These are phyloP conservation scores for Drosophila prostipennis DNA, from an alignment of 2,888 invertebrate genomes.

Conservation along the genomic window DNA sequence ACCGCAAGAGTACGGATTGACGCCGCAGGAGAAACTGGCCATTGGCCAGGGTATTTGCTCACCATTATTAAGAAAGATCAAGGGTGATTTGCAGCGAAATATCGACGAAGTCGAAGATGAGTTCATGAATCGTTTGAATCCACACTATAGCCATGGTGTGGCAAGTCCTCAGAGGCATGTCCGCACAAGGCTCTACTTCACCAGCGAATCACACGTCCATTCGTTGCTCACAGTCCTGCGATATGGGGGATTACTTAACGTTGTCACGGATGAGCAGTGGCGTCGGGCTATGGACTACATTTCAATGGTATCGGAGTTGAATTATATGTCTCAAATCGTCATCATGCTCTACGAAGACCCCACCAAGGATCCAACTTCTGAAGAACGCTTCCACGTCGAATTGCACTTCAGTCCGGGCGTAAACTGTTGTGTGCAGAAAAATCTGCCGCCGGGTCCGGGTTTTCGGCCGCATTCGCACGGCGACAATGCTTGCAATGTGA, in stretches of 20 bases:
- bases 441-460: slow-evolving; percentile 95
- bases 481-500: slow-evolving; percentile 85
- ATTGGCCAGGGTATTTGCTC: slow-evolving; percentile 99
- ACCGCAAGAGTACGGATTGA: slow-evolving; percentile 99
- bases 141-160: slow-evolving; percentile 98
- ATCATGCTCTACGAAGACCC: slow-evolving; percentile 99
- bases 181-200: slow-evolving; percentile 99
- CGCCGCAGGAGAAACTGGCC: slow-evolving; percentile 96
- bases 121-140: slow-evolving; percentile 97
- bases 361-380: slow-evolving; percentile 95
- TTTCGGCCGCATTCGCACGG: slow-evolving; percentile 96
- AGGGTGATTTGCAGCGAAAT: slow-evolving; percentile 96
- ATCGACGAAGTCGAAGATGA: slow-evolving; percentile 97
- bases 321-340: slow-evolving; percentile 99
- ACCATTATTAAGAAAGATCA: slow-evolving; percentile 96
- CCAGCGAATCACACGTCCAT: slow-evolving; percentile 99
- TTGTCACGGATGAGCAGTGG: slow-evolving; percentile 98
- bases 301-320: slow-evolving; percentile 98
- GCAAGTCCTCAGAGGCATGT: slow-evolving; percentile 99
- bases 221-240: slow-evolving; percentile 97
- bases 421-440: slow-evolving; percentile 97
- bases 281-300: slow-evolving; percentile 99
- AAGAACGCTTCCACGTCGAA: slow-evolving; percentile 98
- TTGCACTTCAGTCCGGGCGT: slow-evolving; percentile 99
- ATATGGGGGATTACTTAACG: slow-evolving; percentile 95